Conservation (phyloP, 2,797 vertebrate genomes). For the Sebastes vulpes region DNA sequence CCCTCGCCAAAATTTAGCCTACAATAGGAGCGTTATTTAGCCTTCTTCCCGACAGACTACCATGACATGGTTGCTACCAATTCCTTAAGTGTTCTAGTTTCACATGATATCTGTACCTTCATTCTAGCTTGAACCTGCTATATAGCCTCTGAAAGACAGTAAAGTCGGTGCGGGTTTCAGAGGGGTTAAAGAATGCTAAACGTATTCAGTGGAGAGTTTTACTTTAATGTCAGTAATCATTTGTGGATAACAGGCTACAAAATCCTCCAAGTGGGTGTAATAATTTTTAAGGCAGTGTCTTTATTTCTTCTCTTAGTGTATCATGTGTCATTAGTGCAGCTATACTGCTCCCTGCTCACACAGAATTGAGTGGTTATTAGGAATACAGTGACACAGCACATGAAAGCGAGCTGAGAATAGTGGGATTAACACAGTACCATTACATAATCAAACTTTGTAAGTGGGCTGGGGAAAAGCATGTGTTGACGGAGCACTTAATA, state of each 20-base stretch:
- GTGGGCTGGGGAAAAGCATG: not conserved
- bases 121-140: too few relatives aligned
- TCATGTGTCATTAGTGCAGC: not conserved
- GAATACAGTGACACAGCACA: constrained; percentile 8
- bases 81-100: too few relatives aligned
- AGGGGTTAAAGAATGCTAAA: not conserved
- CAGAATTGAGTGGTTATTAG: not conserved
- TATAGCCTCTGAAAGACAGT: too few relatives aligned
- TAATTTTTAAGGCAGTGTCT: not conserved
- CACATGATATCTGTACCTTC: too few relatives aligned
- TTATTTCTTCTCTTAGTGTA: not conserved
- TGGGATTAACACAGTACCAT: constrained; percentile 3
- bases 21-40: too few relatives aligned
- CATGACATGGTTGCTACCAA: too few relatives aligned
- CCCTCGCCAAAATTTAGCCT: too few relatives aligned
- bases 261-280: not conserved
- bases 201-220: not conserved
- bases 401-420: constrained; percentile 1
- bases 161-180: too few relatives aligned
- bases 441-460: constrained; percentile 14
- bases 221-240: not conserved
- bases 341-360: not conserved
- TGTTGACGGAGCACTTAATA: not conserved
- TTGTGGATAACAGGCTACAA: not conserved
- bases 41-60: too few relatives aligned